A percentile compares a stretch with the other conserved stretches of the same genome.
phyloP scores from a whole-genome alignment of 1,140 invertebrate species.

The Leptinotarsa lineolata region DNA sequence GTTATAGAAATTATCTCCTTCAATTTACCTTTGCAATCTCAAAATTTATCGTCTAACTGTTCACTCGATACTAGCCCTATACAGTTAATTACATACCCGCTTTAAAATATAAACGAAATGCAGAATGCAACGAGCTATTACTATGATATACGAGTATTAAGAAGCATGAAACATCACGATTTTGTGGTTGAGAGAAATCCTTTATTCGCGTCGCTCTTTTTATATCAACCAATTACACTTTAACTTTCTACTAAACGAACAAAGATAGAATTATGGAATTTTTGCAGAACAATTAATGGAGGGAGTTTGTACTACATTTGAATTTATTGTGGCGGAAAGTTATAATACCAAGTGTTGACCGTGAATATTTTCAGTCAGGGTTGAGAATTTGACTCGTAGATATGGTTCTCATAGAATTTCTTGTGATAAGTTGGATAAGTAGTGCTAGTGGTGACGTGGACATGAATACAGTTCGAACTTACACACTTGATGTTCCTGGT shows the following conservation, averaged over 20 bases:
- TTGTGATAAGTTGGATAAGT: constrained; percentile 17
- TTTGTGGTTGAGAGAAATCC: constrained; percentile 30
- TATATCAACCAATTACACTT: constrained; percentile 33
- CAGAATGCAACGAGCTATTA: background rate
- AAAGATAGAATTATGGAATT: constrained; percentile 34
- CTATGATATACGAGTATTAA: constrained; percentile 13
- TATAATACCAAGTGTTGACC: constrained; percentile 37
- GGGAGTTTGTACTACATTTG: constrained; percentile 42
- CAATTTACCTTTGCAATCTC: background rate
- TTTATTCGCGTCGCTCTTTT: constrained; percentile 28
- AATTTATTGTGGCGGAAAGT: constrained; percentile 45
- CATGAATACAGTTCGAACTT: constrained; percentile 38
- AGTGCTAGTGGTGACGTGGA: background rate
- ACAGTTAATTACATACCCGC: background rate
- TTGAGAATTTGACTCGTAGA: constrained; percentile 30
- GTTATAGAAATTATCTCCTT: background rate
- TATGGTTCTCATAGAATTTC: constrained; percentile 33
- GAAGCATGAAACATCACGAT: constrained; percentile 25
- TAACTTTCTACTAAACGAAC: constrained; percentile 35
- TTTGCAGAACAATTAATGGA: constrained; percentile 33
- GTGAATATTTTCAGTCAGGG: constrained; percentile 37
- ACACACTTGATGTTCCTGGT: constrained; percentile 60
- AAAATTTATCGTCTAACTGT: background rate
- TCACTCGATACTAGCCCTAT: background rate
- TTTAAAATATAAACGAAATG: background rate